These are phyloP conservation scores for Oxytorus armatus DNA, from an alignment of 2,888 invertebrate genomes.

Conservation along the genomic window DNA sequence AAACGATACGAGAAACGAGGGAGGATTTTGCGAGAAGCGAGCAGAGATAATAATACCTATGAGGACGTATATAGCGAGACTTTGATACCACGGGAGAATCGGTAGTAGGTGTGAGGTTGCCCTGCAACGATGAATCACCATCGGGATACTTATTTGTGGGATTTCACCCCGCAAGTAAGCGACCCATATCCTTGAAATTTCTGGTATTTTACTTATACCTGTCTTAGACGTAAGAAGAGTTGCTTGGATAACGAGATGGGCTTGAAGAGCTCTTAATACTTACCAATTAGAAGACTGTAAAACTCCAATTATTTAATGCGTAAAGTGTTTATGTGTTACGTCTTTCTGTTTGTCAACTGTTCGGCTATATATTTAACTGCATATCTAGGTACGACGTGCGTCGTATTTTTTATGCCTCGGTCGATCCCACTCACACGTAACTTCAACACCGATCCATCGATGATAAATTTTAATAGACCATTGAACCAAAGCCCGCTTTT, in stretches of 20 bases:
- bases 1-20: constrained; percentile 29
- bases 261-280: constrained; percentile 71
- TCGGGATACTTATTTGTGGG: too few species aligned
- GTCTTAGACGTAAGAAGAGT: constrained; percentile 78
- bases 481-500: constrained; percentile 45
- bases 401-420: constrained; percentile 24
- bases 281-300: neutral
- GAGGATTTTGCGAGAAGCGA: neutral
- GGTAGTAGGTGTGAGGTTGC: constrained; percentile 31
- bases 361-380: neutral
- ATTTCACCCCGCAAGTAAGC: constrained; percentile 67
- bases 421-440: constrained; percentile 49
- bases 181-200: constrained; percentile 72
- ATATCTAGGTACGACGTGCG: constrained; percentile 16
- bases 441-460: constrained; percentile 23
- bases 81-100: neutral
- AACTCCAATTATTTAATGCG: neutral
- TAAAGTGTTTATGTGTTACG: neutral
- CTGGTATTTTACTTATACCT: constrained; percentile 75
- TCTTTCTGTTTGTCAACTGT: neutral
- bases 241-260: constrained; percentile 51
- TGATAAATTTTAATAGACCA: constrained; percentile 69
- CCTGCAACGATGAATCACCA: constrained; percentile 73
- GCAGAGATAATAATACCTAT: constrained; percentile 16
- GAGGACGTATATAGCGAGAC: neutral